Evolutionary conservation across 2,888 invertebrate species (phyloP).

Genomic region (Dione juno): DNA sequence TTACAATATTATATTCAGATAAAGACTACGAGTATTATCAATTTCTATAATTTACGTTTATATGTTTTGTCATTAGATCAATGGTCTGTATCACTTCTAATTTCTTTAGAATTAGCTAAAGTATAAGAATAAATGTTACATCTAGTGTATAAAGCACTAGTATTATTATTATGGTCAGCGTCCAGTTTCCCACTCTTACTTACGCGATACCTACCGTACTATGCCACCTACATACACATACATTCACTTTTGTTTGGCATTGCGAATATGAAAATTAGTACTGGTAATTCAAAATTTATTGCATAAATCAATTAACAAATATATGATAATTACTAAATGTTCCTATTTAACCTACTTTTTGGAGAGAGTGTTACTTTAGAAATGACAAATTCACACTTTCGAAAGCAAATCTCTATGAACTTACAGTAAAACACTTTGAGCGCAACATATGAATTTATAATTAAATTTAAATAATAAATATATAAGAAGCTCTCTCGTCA

Average conservation of each 20-base stretch:
- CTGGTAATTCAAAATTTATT: conserved; percentile 21
- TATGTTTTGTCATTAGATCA: conserved; percentile 25
- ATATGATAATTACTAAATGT: conserved; percentile 8
- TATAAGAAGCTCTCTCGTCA: not conserved
- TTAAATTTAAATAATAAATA: not conserved
- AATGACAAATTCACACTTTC: conserved; percentile 50
- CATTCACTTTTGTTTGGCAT: conserved; percentile 79
- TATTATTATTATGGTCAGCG: conserved; percentile 28
- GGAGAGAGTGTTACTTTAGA: conserved; percentile 40
- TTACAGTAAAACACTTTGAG: conserved; percentile 21
- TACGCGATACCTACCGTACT: conserved; percentile 56
- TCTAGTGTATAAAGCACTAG: conserved; percentile 34
- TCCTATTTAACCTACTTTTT: conserved; percentile 45
- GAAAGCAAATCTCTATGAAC: conserved; percentile 46
- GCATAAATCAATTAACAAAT: conserved; percentile 28
- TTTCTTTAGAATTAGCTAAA: conserved; percentile 8
- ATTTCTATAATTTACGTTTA: conserved; percentile 9
- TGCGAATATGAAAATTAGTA: conserved; percentile 47
- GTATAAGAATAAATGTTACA: conserved; percentile 11
- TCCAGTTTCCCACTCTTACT: conserved; percentile 61
- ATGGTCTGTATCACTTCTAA: conserved; percentile 11
- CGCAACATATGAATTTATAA: not conserved
- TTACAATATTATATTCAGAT: not conserved
- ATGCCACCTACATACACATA: conserved; percentile 55
- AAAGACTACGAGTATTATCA: conserved; percentile 3